Percentiles rank a stretch among this genome's conserved stretches.
Evolutionary conservation across 2,797 vertebrate genomes (phyloP).

Genomic region (Sebastes glaucus): DNA sequence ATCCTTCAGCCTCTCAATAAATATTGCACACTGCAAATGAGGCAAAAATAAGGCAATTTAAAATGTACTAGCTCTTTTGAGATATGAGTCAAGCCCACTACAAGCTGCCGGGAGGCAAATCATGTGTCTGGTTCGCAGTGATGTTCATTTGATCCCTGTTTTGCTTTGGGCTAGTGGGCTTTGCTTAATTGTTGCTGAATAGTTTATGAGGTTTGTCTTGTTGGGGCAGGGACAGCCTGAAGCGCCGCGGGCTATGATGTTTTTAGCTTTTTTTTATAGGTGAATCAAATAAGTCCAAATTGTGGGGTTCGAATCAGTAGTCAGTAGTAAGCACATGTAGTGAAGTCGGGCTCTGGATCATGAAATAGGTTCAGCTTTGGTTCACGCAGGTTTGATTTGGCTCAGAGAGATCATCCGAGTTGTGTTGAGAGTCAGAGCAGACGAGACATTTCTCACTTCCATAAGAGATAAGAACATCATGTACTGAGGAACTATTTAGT

Average conservation of each 20-base stretch:
- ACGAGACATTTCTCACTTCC: not conserved
- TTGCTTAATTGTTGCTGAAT: slow-evolving; percentile 71
- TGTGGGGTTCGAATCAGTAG: not conserved
- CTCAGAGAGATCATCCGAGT: not conserved
- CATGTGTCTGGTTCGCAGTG: slow-evolving; percentile 44
- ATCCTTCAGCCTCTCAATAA: not conserved
- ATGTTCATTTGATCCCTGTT: slow-evolving; percentile 66
- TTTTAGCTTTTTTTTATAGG: slow-evolving; percentile 16
- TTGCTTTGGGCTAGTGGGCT: slow-evolving; percentile 63
- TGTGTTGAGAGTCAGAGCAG: not conserved
- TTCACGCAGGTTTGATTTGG: not conserved
- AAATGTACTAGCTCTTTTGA: not conserved
- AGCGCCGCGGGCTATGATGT: slow-evolving; percentile 9
- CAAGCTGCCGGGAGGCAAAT: slow-evolving; percentile 51
- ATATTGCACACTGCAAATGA: not conserved
- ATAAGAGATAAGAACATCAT: slow-evolving; percentile 7
- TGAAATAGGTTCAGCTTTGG: not conserved
- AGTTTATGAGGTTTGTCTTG: slow-evolving; percentile 65
- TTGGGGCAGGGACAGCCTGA: slow-evolving; percentile 29
- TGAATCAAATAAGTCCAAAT: slow-evolving; percentile 23
- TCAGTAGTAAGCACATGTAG: not conserved
- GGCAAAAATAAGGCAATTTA: not conserved
- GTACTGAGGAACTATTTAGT: not conserved
- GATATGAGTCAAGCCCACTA: slow-evolving; percentile 20
- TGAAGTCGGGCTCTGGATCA: not conserved